Percentiles rank a stretch among this genome's conserved stretches.
phyloP scores from a whole-genome alignment of 64 coral and sea anemone species.

The Pachyseris speciosa region DNA sequence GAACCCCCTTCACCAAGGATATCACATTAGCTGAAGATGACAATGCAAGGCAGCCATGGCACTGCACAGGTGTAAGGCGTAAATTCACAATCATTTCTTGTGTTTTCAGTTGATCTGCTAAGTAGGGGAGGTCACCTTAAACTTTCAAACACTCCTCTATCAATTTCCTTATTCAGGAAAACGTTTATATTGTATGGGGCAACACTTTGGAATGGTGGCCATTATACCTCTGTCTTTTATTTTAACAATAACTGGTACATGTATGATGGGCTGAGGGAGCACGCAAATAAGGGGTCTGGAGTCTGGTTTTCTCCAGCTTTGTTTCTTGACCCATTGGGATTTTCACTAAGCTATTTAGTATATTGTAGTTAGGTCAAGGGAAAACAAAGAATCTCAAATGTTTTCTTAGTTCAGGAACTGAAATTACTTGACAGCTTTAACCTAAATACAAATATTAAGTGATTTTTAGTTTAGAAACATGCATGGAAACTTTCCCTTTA shows the following conservation, averaged over 20 bases:
- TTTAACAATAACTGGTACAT: not conserved
- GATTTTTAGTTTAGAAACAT: too few relatives aligned
- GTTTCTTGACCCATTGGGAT: not conserved
- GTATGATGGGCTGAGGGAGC: slow-evolving; percentile 19
- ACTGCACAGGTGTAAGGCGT: slow-evolving; percentile 48
- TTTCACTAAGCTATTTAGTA: slow-evolving; percentile 35
- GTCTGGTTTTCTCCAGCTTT: not conserved
- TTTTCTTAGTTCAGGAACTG: too few relatives aligned
- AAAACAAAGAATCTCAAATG: not conserved
- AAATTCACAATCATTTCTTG: too few relatives aligned
- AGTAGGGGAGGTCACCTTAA: slow-evolving; percentile 47
- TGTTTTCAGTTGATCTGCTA: slow-evolving; percentile 45
- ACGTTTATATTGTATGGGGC: not conserved
- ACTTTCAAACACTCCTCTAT: not conserved
- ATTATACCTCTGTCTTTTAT: not conserved
- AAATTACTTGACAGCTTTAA: too few relatives aligned
- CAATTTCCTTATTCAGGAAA: too few relatives aligned
- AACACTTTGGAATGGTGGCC: slow-evolving; percentile 39
- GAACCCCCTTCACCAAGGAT: slow-evolving; percentile 15
- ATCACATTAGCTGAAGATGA: slow-evolving; percentile 3
- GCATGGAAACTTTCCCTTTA: too few relatives aligned
- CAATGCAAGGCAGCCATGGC: slow-evolving; percentile 13
- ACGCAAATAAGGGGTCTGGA: not conserved
- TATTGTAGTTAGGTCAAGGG: slow-evolving; percentile 8
- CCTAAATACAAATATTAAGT: too few relatives aligned